Conservation (phyloP, 2,113 vertebrate genomes). For the Diadophis punctatus region DNA sequence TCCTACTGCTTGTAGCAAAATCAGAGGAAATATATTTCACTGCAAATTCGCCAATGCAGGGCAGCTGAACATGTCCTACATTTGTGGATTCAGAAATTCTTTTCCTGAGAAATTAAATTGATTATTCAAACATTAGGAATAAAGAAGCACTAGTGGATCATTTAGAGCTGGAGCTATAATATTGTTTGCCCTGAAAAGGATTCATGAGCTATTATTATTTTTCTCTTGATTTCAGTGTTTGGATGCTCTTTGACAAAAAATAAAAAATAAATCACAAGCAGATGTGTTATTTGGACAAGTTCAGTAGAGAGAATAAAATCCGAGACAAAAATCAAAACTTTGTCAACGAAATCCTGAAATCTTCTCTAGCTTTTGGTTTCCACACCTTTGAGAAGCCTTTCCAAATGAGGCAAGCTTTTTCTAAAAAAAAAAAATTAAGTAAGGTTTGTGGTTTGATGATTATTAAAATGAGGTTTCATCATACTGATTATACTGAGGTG, state of each 20-base stretch:
- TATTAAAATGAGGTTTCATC: background rate
- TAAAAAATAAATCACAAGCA: background rate
- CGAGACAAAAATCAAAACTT: background rate
- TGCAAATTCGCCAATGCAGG: background rate
- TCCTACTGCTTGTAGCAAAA: background rate
- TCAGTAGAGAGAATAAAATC: background rate
- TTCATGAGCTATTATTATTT: background rate
- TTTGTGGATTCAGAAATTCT: background rate
- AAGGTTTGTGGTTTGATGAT: background rate
- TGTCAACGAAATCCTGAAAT: background rate
- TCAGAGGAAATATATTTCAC: background rate
- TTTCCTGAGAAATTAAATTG: background rate
- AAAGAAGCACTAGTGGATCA: background rate
- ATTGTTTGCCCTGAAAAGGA: background rate
- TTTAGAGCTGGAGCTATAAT: background rate
- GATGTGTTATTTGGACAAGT: background rate
- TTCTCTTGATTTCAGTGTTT: background rate
- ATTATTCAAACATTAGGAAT: background rate
- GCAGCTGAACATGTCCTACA: background rate
- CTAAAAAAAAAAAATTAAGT: background rate
- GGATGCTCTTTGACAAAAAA: background rate
- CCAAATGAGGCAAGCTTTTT: background rate
- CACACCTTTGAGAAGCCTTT: background rate
- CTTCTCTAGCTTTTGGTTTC: background rate
- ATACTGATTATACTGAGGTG: background rate